These are phyloP conservation scores for Columba guinea DNA, from an alignment of 2,797 vertebrate genomes.

Conservation along the genomic window DNA sequence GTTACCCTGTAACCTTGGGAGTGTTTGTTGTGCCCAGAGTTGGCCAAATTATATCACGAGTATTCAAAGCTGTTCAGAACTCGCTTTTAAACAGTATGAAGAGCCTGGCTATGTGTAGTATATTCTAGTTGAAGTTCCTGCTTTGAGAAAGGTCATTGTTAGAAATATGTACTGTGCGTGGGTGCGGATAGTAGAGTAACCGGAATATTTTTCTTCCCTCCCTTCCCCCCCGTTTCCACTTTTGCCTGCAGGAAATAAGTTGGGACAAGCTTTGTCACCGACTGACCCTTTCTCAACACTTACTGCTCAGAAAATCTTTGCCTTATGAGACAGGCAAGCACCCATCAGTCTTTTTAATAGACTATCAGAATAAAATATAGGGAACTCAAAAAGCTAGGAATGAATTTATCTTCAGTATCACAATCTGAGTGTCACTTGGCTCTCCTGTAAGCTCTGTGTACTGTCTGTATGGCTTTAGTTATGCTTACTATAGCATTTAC, in stretches of 20 bases:
- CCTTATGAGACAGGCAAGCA: background rate
- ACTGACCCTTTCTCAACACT: background rate
- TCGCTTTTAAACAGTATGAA: background rate
- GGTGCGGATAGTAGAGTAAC: background rate
- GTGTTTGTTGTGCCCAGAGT: background rate
- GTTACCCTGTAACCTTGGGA: background rate
- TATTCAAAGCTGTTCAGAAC: background rate
- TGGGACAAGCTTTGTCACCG: background rate
- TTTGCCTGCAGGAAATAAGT: background rate
- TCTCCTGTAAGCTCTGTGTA: background rate
- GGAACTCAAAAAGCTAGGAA: background rate
- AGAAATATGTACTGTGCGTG: rapidly evolving
- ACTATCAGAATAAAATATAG: background rate
- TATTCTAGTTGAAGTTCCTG: background rate
- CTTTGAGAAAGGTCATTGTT: background rate
- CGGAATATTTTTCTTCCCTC: background rate
- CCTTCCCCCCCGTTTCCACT: background rate
- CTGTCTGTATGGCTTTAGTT: background rate
- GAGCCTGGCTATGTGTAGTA: background rate
- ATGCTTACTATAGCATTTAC: background rate
- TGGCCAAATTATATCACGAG: background rate
- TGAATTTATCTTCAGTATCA: background rate
- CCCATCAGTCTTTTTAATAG: background rate
- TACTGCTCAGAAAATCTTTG: background rate
- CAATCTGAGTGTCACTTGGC: background rate